phyloP scores from a whole-genome alignment of 2,797 vertebrate species.

The Acridotheres tristis region DNA sequence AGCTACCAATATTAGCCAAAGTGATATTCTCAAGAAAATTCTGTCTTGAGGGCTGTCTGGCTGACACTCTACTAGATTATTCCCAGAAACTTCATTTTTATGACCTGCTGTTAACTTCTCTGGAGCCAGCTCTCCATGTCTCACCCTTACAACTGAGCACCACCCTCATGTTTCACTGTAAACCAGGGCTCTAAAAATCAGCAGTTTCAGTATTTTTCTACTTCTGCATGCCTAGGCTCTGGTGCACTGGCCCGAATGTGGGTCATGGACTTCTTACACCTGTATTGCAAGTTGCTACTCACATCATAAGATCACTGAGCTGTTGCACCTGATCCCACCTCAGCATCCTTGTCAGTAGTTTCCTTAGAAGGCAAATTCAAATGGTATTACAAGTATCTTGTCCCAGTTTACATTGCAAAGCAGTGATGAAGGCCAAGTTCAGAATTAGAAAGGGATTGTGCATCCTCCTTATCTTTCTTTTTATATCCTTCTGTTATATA shows the following conservation, averaged over 20 bases:
- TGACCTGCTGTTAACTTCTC: background rate
- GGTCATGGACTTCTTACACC: background rate
- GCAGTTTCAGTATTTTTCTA: background rate
- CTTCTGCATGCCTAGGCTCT: background rate
- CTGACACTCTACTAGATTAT: background rate
- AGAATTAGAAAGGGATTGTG: slow-evolving; percentile 35
- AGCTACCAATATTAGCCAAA: background rate
- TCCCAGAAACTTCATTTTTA: background rate
- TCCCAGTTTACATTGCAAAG: background rate
- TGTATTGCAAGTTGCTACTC: background rate
- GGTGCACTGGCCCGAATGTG: background rate
- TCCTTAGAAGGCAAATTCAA: background rate
- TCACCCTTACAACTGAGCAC: background rate
- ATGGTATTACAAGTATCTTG: background rate
- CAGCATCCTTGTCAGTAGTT: background rate
- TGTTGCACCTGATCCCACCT: background rate
- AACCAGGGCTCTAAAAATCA: background rate
- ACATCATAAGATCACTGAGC: background rate
- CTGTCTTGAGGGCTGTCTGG: background rate
- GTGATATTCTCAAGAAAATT: background rate
- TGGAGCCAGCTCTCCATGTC: background rate
- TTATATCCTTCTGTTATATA: slow-evolving; percentile 19
- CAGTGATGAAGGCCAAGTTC: background rate
- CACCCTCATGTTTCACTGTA: background rate
- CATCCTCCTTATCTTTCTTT: slow-evolving; percentile 19